Base-by-base conservation (phyloP, 2,113 vertebrate genomes). In the Numenius arquata region DNA sequence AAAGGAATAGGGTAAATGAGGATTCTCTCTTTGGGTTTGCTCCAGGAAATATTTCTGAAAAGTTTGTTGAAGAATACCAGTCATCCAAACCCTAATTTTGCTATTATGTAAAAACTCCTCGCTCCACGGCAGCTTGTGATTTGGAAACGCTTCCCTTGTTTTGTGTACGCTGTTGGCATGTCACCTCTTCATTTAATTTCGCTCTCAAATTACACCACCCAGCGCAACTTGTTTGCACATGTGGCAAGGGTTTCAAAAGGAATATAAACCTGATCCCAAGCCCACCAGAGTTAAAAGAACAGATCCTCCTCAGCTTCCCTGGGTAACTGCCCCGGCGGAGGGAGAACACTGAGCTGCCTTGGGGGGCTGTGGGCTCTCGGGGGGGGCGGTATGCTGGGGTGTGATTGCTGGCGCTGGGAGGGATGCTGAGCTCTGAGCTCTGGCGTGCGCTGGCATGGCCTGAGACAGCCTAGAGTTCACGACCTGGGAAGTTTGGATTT, bases 11-110 rank as follows among this genome's bases (percentile, higher is more conserved):
- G 91, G 95, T 96, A 96, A 97, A 97, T 96, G 93, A 97, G 93
- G 91, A 96, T 94, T 92, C 89, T 68, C 86, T 96, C 91, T 81
- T 97, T 97, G 93, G 96, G 95, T 75, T 93, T 87, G 59, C 94
- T 98, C 97, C 96, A 97, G 97, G 87, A 98, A 98, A 97, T 98
- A 97, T 96, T 96, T 97, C 96, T 97, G 96, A 97, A 97, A 98
- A 97, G 95, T 98, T 97, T 92, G 95, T 97, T 92, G 96, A 97
- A 97, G 93, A 97, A 97, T 96, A 96, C 89, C 91, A 95, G 94
- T 95, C 93, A 97, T 92, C 95, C 93, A 97, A 97, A 97, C 93
- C 79, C 92, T 97, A 95, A 97, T 97, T 98, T 98, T 77, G 85
- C 94, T 96, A 80, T 96, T 98, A 92, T 95, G 91, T 95, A 95